phyloP scores from a whole-genome alignment of 2,888 invertebrate genomes.

The Minunthozetes semirufus region DNA sequence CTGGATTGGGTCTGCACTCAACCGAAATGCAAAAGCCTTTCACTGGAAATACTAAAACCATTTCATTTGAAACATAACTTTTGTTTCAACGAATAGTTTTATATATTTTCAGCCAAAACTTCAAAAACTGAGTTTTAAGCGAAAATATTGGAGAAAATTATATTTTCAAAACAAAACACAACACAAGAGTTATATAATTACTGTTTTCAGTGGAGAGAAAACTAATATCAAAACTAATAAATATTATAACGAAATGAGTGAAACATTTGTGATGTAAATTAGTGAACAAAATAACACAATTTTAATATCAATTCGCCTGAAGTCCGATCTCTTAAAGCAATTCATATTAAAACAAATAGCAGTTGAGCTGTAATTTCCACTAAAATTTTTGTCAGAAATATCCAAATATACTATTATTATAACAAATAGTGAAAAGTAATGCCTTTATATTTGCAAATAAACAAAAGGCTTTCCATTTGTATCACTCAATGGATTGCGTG shows the following conservation, averaged over 20 bases:
- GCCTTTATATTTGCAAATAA: neutral
- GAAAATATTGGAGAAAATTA: too few species aligned
- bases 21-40: neutral
- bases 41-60: neutral
- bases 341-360: neutral
- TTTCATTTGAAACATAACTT: neutral
- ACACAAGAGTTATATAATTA: too few species aligned
- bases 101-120: too few species aligned
- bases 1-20: neutral
- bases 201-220: neutral
- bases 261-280: neutral
- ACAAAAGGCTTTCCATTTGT: neutral
- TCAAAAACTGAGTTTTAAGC: too few species aligned
- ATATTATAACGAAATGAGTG: neutral
- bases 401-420: neutral
- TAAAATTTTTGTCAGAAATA: conserved; percentile 2
- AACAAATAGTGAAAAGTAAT: neutral
- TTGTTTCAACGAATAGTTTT: too few species aligned
- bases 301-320: conserved; percentile 5
- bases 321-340: neutral
- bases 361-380: neutral
- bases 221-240: neutral
- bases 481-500: neutral
- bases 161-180: too few species aligned
- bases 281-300: neutral